Percentiles rank a stretch among this genome's conserved stretches.
phyloP scores from a whole-genome alignment of 2,797 vertebrate genomes.

The Notamacropus eugenii region DNA sequence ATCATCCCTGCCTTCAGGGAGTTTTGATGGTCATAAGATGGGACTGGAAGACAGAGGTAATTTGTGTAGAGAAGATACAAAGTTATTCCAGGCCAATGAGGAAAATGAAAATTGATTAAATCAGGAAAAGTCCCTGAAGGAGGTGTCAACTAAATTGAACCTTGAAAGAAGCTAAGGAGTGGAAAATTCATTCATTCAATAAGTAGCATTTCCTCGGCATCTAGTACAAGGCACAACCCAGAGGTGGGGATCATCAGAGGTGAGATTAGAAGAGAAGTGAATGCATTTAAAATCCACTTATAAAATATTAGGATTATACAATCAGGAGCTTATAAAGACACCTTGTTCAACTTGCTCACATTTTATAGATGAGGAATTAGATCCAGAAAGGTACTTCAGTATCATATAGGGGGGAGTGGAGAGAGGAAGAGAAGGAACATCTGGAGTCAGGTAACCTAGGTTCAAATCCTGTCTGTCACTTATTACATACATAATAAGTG shows the following conservation, averaged over 20 bases:
- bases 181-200: not conserved
- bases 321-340: not conserved
- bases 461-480: not conserved
- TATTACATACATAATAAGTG: not conserved
- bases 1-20: not conserved
- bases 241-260: not conserved
- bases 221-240: not conserved
- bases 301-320: not conserved
- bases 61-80: not conserved
- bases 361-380: not conserved
- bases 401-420: not conserved
- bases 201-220: not conserved
- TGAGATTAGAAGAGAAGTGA: not conserved
- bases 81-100: not conserved
- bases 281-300: not conserved
- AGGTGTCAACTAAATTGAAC: not conserved
- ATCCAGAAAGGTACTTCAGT: not conserved
- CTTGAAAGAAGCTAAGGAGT: not conserved
- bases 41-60: not conserved
- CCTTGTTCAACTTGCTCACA: not conserved
- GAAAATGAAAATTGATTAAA: not conserved
- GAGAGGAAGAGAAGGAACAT: not conserved
- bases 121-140: not conserved
- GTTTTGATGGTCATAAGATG: not conserved
- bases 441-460: not conserved